Evolutionary conservation across 2,888 invertebrate species (phyloP).

Genomic region (Cheilosia variabilis): DNA sequence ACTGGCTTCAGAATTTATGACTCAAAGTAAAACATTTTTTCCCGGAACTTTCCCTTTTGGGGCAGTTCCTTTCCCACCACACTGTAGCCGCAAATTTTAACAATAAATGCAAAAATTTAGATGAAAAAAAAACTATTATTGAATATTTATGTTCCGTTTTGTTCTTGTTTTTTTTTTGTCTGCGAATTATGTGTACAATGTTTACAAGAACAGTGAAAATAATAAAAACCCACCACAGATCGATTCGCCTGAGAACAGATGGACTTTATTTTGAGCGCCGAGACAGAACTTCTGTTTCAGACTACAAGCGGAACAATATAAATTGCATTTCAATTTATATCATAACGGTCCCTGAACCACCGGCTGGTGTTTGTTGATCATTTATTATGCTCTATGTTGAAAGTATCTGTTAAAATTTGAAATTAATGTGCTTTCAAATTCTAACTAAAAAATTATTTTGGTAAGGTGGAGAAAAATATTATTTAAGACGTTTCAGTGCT

Average conservation of each 20-base stretch:
- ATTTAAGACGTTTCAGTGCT: not conserved
- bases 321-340: conserved; percentile 13
- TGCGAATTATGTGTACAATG: not conserved
- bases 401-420: conserved; percentile 47
- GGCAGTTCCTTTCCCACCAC: not conserved
- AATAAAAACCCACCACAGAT: conserved; percentile 4
- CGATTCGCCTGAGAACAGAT: conserved; percentile 18
- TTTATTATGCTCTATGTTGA: conserved; percentile 44
- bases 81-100: conserved; percentile 3
- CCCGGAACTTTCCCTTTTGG: not conserved
- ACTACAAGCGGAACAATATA: conserved; percentile 9
- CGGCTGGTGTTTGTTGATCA: conserved; percentile 13
- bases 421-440: conserved; percentile 29
- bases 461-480: conserved; percentile 11
- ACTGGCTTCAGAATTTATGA: too few species aligned
- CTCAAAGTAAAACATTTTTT: too few species aligned
- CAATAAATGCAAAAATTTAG: not conserved
- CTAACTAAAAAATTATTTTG: not conserved
- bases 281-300: conserved; percentile 24
- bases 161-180: not conserved
- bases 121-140: not conserved
- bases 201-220: not conserved
- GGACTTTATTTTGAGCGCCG: not conserved
- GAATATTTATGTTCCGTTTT: conserved; percentile 34
- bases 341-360: not conserved